Evolutionary conservation across 2,113 vertebrate species (phyloP).

Genomic region (Datnioides undecimradiatus): DNA sequence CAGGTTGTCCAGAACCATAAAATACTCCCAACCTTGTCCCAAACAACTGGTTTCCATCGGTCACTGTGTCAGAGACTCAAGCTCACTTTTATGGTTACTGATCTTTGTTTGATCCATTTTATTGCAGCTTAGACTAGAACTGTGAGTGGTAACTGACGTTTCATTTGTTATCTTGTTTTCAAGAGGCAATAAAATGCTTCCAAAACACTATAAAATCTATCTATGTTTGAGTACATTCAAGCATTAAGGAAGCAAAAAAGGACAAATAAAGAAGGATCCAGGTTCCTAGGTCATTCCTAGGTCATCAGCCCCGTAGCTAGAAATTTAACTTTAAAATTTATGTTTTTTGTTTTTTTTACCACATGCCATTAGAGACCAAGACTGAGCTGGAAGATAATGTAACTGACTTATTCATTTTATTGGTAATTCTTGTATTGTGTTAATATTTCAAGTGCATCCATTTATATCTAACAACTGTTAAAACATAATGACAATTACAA

Average conservation of each 20-base stretch:
- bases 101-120: constrained; percentile 26
- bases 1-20: constrained; percentile 22
- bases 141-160: not conserved
- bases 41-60: not conserved
- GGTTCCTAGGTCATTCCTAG: no score
- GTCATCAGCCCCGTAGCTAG: not conserved
- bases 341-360: no score
- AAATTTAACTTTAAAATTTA: no score
- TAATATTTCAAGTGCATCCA: not conserved
- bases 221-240: constrained; percentile 1
- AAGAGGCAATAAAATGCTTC: constrained; percentile 25
- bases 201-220: not conserved
- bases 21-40: constrained; percentile 16
- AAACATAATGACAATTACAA: not conserved
- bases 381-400: not conserved
- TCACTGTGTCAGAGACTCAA: not conserved
- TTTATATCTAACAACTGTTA: not conserved
- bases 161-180: constrained; percentile 25
- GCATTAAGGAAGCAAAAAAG: not conserved
- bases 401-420: not conserved
- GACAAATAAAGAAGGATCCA: not conserved
- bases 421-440: not conserved
- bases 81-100: constrained; percentile 19
- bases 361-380: not conserved
- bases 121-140: constrained; percentile 13